phyloP scores from a whole-genome alignment of 2,888 invertebrate genomes.

The Nemoura dubitans region DNA sequence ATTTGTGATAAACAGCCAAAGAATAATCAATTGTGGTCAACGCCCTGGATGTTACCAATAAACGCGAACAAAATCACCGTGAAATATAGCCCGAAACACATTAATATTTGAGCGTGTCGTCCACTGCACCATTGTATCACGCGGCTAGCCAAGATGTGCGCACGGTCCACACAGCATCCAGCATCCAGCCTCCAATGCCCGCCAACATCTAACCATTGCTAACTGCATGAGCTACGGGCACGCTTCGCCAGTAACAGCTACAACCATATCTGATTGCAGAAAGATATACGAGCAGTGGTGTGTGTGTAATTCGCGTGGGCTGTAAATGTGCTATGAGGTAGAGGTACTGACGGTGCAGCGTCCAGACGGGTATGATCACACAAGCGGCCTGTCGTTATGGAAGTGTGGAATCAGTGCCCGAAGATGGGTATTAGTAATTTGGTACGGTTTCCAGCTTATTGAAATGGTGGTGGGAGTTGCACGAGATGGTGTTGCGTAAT shows the following conservation, averaged over 20 bases:
- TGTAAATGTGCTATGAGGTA: not conserved
- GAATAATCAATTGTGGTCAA: not conserved
- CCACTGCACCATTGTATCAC: not conserved
- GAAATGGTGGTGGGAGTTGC: too few relatives aligned
- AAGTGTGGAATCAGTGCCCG: too few relatives aligned
- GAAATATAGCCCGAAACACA: not conserved
- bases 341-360: not conserved
- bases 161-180: not conserved
- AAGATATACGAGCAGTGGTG: not conserved
- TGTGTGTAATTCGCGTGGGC: slow-evolving; percentile 15
- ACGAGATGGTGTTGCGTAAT: too few relatives aligned
- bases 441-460: too few relatives aligned
- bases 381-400: not conserved
- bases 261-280: not conserved
- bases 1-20: not conserved
- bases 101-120: not conserved
- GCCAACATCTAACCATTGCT: too few relatives aligned
- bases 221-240: not conserved
- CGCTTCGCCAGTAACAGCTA: not conserved
- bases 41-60: not conserved
- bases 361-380: not conserved
- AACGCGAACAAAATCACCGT: not conserved
- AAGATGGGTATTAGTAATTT: too few relatives aligned
- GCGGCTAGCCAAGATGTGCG: not conserved
- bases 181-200: too few relatives aligned